phyloP scores from a whole-genome alignment of 2,888 invertebrate species.

The Griposia aprilina region DNA sequence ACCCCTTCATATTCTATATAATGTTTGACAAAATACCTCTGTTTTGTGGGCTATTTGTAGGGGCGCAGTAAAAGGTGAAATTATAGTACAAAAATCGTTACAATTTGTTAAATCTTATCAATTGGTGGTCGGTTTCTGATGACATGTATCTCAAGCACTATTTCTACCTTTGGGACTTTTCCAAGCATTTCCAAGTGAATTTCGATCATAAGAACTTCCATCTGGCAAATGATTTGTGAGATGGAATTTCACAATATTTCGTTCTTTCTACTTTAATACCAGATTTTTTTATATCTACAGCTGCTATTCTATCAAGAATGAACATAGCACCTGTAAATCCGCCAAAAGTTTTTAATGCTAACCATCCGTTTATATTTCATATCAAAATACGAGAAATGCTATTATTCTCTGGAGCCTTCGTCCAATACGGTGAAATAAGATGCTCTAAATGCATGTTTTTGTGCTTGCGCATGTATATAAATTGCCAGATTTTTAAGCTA shows the following conservation, averaged over 20 bases:
- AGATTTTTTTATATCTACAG: constrained; percentile 22
- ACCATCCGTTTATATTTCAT: constrained; percentile 25
- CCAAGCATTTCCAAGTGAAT: background rate
- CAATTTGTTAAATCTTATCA: background rate
- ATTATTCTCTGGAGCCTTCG: constrained; percentile 33
- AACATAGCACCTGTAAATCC: constrained; percentile 3
- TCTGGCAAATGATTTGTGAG: background rate
- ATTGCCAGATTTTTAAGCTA: background rate
- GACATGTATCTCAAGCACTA: constrained; percentile 26
- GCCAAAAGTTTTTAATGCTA: constrained; percentile 33
- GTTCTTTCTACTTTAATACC: background rate
- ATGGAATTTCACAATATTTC: background rate
- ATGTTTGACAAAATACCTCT: constrained; percentile 35
- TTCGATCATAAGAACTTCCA: background rate
- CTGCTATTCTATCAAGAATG: constrained; percentile 26
- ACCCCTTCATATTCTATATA: constrained; percentile 51
- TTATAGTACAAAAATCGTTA: background rate
- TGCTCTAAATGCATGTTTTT: constrained; percentile 8
- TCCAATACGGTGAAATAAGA: constrained; percentile 39
- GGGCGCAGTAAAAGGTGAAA: constrained; percentile 52
- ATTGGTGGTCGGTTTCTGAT: constrained; percentile 21
- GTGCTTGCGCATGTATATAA: constrained; percentile 13
- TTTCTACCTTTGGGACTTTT: constrained; percentile 3
- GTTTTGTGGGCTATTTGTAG: constrained; percentile 52
- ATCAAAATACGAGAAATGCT: constrained; percentile 15